A percentile compares a stretch with the other conserved stretches of the same genome.
Evolutionary conservation across 2,797 vertebrate genomes (phyloP).

Genomic region (Morus bassanus): DNA sequence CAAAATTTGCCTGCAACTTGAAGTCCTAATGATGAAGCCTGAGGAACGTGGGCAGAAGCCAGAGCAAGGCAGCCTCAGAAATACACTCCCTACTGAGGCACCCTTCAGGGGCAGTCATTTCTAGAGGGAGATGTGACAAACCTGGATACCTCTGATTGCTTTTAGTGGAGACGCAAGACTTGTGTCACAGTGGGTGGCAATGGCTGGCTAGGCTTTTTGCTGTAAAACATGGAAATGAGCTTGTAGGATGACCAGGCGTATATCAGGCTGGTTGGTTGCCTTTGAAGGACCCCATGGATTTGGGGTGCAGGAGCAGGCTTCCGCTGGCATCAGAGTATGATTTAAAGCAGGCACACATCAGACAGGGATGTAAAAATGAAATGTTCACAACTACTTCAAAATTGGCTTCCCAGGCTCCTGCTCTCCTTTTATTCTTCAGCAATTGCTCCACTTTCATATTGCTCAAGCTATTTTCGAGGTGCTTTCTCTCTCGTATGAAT

Average conservation of each 20-base stretch:
- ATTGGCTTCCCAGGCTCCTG: background rate
- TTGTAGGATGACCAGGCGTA: background rate
- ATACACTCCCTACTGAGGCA: background rate
- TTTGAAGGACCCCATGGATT: background rate
- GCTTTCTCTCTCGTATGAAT: background rate
- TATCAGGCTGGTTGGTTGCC: background rate
- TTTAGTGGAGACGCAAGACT: background rate
- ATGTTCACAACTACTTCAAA: background rate
- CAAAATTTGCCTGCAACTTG: background rate
- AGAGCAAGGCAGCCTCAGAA: background rate
- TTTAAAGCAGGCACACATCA: background rate
- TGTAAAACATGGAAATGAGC: background rate
- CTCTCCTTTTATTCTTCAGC: slow-evolving; percentile 53
- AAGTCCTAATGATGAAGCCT: background rate
- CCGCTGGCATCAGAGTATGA: background rate
- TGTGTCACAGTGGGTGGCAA: background rate
- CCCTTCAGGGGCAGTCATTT: background rate
- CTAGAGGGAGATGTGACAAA: background rate
- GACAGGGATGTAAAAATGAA: background rate
- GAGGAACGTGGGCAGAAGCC: background rate
- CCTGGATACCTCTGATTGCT: background rate
- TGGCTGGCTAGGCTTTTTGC: background rate
- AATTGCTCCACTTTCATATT: slow-evolving; percentile 51
- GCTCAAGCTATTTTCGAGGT: background rate
- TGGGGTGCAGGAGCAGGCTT: background rate